A percentile compares a stretch with the other conserved stretches of the same genome.
phyloP scores from a whole-genome alignment of 2,797 vertebrate genomes.

The Uromys caudimaculatus region DNA sequence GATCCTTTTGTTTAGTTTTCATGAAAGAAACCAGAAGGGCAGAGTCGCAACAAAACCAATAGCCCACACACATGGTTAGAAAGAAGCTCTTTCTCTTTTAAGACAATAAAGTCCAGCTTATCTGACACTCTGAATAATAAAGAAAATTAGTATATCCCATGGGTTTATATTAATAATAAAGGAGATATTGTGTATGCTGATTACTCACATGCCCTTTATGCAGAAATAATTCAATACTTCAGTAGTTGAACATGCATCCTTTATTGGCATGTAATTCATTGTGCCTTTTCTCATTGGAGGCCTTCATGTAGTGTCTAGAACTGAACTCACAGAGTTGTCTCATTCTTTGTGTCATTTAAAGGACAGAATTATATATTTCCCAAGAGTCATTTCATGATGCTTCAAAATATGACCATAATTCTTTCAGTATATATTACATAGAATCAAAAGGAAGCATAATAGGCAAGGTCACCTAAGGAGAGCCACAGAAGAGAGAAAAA shows the following conservation, averaged over 20 bases:
- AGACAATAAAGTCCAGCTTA: neutral
- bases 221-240: neutral
- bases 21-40: neutral
- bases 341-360: neutral
- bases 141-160: conserved; percentile 6
- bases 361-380: neutral
- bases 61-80: neutral
- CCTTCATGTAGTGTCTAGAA: neutral
- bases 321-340: neutral
- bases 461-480: neutral
- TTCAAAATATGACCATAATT: neutral
- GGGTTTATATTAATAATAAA: conserved; percentile 10
- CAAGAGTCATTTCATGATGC: conserved; percentile 20
- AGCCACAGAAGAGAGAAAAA: neutral
- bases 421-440: neutral
- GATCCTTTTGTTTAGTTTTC: neutral
- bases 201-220: neutral
- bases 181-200: neutral
- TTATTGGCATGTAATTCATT: neutral
- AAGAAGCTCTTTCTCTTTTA: neutral
- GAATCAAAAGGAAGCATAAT: neutral
- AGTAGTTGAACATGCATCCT: neutral
- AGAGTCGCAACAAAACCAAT: neutral
- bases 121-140: neutral
- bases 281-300: neutral